Conservation (phyloP, 2,113 vertebrate genomes). For the Struthio camelus region DNA sequence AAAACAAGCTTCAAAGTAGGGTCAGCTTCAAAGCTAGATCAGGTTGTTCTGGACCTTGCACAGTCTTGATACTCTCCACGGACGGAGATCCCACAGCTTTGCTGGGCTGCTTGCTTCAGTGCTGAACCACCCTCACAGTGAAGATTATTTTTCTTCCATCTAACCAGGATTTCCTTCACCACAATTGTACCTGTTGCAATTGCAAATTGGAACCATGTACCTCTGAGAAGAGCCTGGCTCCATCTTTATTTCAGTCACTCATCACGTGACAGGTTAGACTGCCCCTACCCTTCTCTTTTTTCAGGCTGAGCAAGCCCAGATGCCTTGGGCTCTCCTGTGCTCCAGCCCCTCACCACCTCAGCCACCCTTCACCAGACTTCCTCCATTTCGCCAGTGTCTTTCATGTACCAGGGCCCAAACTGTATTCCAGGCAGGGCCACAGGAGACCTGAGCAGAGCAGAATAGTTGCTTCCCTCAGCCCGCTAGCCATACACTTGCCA, state of each 20-base stretch:
- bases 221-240: too few relatives aligned
- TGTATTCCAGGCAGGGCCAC: fast-evolving
- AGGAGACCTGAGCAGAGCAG: fast-evolving
- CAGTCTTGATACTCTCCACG: background rate
- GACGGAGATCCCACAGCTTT: background rate
- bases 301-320: too few relatives aligned
- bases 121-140: background rate
- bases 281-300: too few relatives aligned
- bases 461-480: background rate
- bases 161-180: background rate
- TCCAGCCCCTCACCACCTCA: too few relatives aligned
- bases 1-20: background rate
- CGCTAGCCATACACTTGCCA: too few relatives aligned
- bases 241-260: too few relatives aligned
- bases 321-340: too few relatives aligned
- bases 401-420: too few relatives aligned
- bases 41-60: background rate
- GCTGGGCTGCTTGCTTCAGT: background rate
- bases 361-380: too few relatives aligned
- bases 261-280: too few relatives aligned
- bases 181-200: background rate
- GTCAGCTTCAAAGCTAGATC: background rate
- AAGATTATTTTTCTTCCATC: background rate
- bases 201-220: background rate
- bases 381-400: too few relatives aligned